Base-by-base conservation (phyloP, 2,113 vertebrate genomes). In the Myiozetetes cayanensis region DNA sequence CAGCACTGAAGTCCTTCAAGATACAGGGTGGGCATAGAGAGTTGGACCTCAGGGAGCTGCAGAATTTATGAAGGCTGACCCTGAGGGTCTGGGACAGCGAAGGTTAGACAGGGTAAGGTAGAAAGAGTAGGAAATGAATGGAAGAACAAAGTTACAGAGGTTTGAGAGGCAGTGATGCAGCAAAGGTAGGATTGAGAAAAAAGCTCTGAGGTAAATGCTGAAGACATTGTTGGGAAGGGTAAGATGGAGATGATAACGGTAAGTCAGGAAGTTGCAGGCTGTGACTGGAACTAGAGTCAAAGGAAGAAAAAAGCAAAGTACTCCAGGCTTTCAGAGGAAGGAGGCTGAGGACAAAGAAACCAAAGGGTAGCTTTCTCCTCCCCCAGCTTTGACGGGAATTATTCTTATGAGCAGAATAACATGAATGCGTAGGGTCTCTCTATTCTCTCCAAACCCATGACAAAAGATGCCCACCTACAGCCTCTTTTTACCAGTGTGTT, bases 181-280 rank as follows among this genome's bases (percentile, higher is more conserved):
- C 28, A 78, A 62, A 90, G 15, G 13, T 25, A 59, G 13, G 31
- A 81, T 1, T 14, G 8, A 85, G 35, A 8, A 73, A 73, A 70
- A 73, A 70, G 80, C 49, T 33, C 46, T 24, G 31, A 89, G 41
- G 37, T 9, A 85, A 81, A 30, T 20, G 24, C 21, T 62, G 24
- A 77, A 73, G 81, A n/a, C 4, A 2, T 2, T 2, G 0, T 25
- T 62, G 63, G 28, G 43, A 87, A 78, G 28, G 31, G 25, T 56
- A 39, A 39, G n/a, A 19, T 46, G 17, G 10, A 17, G 8, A 35
- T 47, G 44, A 72, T 33, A 81, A 58, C 0, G 0, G 30, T 10
- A 27, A 37, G 11, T 52, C 7, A 10, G 39, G 62, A 83, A 47
- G 31, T 39, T 52, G 5, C 33, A 78, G 24, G 8, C 24, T 79